Base-by-base conservation (phyloP, 2,888 invertebrate genomes). In the Phortica okadai region DNA sequence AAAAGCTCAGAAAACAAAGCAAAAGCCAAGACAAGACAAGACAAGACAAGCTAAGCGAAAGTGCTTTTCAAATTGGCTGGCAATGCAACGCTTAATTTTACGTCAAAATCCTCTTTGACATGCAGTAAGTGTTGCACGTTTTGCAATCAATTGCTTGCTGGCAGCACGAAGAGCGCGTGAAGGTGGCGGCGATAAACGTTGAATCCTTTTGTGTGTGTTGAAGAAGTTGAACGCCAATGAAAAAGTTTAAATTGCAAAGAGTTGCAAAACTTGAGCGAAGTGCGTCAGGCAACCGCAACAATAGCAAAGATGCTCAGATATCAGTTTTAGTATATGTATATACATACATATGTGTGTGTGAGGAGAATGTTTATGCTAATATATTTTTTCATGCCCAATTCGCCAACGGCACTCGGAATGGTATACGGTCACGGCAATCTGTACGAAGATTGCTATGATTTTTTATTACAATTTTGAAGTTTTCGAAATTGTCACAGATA, bases 181-280 rank as follows among this genome's bases (percentile, higher is more conserved):
- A 2, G 50, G 54, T 5, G 54, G 1, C 11, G 54, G n/a, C 6
- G 11, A 16, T 16, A 14, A 59, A 8, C 25, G 59, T 21, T 21
- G 59, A 21, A 14, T 59, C 25, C 64, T 33, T 33, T 33, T 33
- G 25, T 45, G 25, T 45, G 21, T 45, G 21, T 2, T 42, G 16
- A 44, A 67, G 42, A 67, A 67, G 14, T 67, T 69, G 44, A 45
- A 45, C 45, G 21, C 69, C 8, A 69, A 45, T 16, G 69, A 69
- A 69, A 69, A 69, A 69, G 50, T 69, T 69, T 45, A 69, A 69
- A 69, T 67, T 67, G 45, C 69, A 44, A 45, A 67, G 67, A 44
- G 21, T 5, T n/a, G n/a, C 16, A n/a, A 45, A 25, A 64, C 25
- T 33, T 45, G 69, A 16, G 69, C 69, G 69, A 41, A 45, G 8